phyloP scores from a whole-genome alignment of 2,113 vertebrate genomes.

The Coryphaenoides rupestris region DNA sequence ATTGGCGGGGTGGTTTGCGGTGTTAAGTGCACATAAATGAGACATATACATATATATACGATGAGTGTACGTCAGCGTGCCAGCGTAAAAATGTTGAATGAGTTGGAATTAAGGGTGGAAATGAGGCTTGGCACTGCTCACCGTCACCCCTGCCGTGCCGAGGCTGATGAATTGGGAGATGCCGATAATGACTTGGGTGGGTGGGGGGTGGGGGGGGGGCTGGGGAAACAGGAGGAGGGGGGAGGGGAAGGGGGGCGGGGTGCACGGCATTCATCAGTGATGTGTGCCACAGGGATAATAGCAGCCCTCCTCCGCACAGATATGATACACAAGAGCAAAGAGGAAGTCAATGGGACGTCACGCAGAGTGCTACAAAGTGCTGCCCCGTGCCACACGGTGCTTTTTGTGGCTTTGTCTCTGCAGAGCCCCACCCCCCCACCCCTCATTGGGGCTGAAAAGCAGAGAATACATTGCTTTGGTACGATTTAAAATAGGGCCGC shows the following conservation, averaged over 20 bases:
- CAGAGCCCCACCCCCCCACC: neutral
- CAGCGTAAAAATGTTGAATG: conserved; percentile 29
- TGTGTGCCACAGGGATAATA: conserved; percentile 51
- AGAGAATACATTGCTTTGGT: too few species aligned
- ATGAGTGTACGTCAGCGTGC: too few species aligned
- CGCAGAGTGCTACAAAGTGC: conserved; percentile 32
- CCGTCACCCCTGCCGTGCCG: conserved; percentile 57
- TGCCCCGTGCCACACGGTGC: conserved; percentile 24
- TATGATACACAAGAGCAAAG: conserved; percentile 34
- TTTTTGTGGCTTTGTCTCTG: conserved; percentile 12
- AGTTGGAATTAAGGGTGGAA: conserved; percentile 34
- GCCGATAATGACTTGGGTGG: conserved; percentile 63
- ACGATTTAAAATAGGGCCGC: too few species aligned
- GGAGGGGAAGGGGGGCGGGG: conserved; percentile 29
- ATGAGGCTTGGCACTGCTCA: conserved; percentile 47
- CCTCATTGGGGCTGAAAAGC: neutral
- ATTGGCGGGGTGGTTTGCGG: too few species aligned
- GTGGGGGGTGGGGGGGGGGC: too few species aligned
- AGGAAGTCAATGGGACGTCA: conserved; percentile 38
- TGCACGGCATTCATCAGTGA: conserved; percentile 61
- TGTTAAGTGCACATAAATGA: too few species aligned
- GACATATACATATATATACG: too few species aligned
- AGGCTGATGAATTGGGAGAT: conserved; percentile 67
- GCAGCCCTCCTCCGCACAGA: conserved; percentile 47
- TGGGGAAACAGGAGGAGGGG: conserved; percentile 50